Base-by-base conservation (phyloP, 2,888 invertebrate species). In the Dysmachus trigonus region DNA sequence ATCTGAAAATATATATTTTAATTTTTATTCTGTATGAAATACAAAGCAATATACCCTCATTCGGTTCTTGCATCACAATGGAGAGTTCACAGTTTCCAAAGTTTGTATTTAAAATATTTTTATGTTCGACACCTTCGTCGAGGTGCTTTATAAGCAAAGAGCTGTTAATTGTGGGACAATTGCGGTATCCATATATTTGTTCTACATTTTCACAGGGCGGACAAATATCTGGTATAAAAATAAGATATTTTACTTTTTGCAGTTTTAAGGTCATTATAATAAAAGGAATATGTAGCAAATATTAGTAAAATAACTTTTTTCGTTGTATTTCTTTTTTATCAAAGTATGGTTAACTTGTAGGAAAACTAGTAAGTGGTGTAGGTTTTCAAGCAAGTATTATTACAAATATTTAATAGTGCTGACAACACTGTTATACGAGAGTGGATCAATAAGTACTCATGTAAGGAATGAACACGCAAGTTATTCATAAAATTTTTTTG, bases 81-180 rank as follows among this genome's bases (percentile, higher is more conserved):
- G 87, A 72, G 41, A 88, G 89, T 18, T 86, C 73, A 83, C 90
- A 90, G 27, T 89, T 87, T 2, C 86, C 88, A n/a, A 89, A 41
- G 35, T 72, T 86, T 22, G 86, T 77, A 85, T 88, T 85, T 13
- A 90, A 73, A 15, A 90, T 85, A n/a, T 88, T 88, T 30, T 87
- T 81, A 85, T 89, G 88, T 7, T 85, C 86, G 15, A 76, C 85
- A 76, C 89, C 89, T 82, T 90, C 90, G 51, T 88, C 88, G 3
- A 90, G 87, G 85, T 89, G 87, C 84, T 89, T 89, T 31, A 89
- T 86, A 8, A 89, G 51, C 8, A 90, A 87, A 0, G 89, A 85
- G 41, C 89, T 88, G 0, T 88, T 87, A 22, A 90, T 89, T 18
- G 82, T 31, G 3, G 41, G 15, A 27, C 62, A 62, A 22, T 22